These are phyloP conservation scores for Agrilus cyanescens DNA, from an alignment of 2,888 invertebrate genomes.

Conservation along the genomic window DNA sequence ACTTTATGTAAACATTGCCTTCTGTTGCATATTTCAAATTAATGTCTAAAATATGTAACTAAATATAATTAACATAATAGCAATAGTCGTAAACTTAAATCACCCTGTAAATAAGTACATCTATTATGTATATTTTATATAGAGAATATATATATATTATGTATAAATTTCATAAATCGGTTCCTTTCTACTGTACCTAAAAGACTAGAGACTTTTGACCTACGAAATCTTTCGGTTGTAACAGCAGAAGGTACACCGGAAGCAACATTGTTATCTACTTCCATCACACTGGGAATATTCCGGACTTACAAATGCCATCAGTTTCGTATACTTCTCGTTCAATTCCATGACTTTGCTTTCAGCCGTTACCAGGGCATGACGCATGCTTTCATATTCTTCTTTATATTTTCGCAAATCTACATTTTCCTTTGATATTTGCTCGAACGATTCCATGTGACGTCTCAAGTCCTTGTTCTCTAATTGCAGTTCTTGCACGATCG, in stretches of 20 bases:
- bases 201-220: neutral
- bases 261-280: conserved; percentile 59
- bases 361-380: conserved; percentile 50
- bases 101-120: too few species aligned
- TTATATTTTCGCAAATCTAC: conserved; percentile 35
- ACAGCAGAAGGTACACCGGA: conserved; percentile 58
- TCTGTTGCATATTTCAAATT: too few species aligned
- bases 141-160: too few species aligned
- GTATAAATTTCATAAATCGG: too few species aligned
- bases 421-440: conserved; percentile 48
- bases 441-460: conserved; percentile 46
- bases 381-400: conserved; percentile 51
- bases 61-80: too few species aligned
- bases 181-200: too few species aligned
- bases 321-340: conserved; percentile 59
- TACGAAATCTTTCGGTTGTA: conserved; percentile 24
- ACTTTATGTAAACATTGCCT: too few species aligned
- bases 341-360: conserved; percentile 63
- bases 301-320: conserved; percentile 51
- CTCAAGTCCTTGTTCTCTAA: conserved; percentile 53
- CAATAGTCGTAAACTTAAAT: too few species aligned
- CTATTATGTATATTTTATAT: too few species aligned
- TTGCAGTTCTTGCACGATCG: conserved; percentile 31
- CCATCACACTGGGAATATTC: conserved; percentile 38
- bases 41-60: too few species aligned